Evolutionary conservation across 2,797 vertebrate genomes (phyloP), one percentile per base, ranked within the genome.

Genomic region (Ceryle rudis): DNA sequence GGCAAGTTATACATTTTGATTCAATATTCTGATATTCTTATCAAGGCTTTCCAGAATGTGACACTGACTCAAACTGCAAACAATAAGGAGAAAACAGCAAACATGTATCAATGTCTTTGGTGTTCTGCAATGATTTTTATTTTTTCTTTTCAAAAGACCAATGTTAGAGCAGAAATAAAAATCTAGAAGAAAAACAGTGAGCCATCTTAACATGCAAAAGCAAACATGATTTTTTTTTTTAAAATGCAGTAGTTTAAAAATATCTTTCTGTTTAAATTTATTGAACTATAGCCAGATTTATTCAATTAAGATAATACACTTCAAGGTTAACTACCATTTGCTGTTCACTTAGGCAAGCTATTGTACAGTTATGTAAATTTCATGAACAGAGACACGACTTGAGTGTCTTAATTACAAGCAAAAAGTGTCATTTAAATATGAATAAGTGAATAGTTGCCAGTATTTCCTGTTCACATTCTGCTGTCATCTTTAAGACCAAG

Each of bases 251-350:
- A 92, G 84, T 22, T 94, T 91, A 96, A 96, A 97, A 89, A 49
- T 60, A 95, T 93, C 91, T 96, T 94, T 97, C 64, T 97, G 96
- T 98, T 97, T 98, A 97, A 96, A 98, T 98, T 96, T 97, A 97
- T 97, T 97, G 95, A 98, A 97, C 97, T 97, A 97, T 97, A 98
- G 97, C 97, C 96, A 98, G 98, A 98, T 98, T 97, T 97, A 97
- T 97, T 98, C 98, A 98, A 98, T 98, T 98, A 98, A 98, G 97
- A 98, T 97, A 98, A 98, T 97, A 98, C 95, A 90, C 97, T 98
- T 97, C 97, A 98, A 98, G 98, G 98, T 98, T 98, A 98, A 98
- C 98, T 97, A 97, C 96, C 98, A 97, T 98, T 98, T 97, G 98
- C 97, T 98, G 97, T 98, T 98, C 98, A 98, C 97, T 98, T 98